Base-by-base conservation (phyloP, 2,888 invertebrate genomes). In the Synanthedon vespiformis region DNA sequence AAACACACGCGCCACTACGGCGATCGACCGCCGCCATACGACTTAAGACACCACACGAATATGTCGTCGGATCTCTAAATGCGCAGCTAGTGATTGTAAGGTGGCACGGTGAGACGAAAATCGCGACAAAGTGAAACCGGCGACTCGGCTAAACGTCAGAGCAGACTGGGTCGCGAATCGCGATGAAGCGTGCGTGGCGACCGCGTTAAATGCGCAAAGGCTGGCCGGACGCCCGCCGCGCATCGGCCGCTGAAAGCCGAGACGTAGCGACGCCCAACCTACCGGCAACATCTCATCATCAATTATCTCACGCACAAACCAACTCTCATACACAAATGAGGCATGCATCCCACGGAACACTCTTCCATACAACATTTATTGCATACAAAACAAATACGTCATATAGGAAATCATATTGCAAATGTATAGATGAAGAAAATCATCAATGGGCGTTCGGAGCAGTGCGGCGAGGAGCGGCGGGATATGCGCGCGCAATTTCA, bases 191-290 rank as follows among this genome's bases (percentile, higher is more conserved):
- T 81, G 79, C 82, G 83, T 81, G 81, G 80, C 75, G 81, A 80
- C 75, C 76, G 74, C 70, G 69, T 74, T 65, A 70, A 65, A 73
- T 80, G 84, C 83, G 83, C 83, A 82, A 73, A 71, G 68, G 65
- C 73, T 74, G 52, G 48, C 50, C 52, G 54, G 54, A 56, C 56
- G 54, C 59, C 54, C 54, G 58, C 48, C 58, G 58, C 48, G 56
- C 55, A 48, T 78, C 70, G 68, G 74, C 73, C 74, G 68, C 79
- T 78, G 74, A 75, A 71, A 74, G 77, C 80, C 79, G 83, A 85
- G 84, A 86, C 86, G 85, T 78, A 84, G 81, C 82, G 86, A 85
- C 86, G 86, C 85, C 85, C 86, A 82, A 79, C 79, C 79, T 77
- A 80, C 72, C 76, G 68, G 76, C 74, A 64, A 71, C 67, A 73